These are phyloP conservation scores for Galbula dea DNA, from an alignment of 2,113 vertebrate species.

Conservation along the genomic window DNA sequence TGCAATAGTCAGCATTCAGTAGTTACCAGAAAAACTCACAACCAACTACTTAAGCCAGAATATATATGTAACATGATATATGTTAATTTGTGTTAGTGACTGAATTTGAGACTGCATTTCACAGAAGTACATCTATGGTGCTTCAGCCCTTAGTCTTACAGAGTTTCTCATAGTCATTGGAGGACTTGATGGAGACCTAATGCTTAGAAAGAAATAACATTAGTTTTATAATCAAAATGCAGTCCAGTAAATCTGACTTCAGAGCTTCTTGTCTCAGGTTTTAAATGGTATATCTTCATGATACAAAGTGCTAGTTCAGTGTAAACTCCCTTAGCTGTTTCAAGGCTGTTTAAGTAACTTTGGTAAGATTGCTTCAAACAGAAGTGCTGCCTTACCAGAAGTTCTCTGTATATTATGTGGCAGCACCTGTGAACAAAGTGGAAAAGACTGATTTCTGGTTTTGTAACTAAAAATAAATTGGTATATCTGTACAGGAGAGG, in stretches of 20 bases:
- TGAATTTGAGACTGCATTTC: accelerated
- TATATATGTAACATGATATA: accelerated
- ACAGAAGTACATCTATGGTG: accelerated
- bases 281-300: not conserved
- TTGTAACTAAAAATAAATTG: not conserved
- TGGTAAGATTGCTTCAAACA: not conserved
- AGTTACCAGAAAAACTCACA: not conserved
- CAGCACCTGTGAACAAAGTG: not conserved
- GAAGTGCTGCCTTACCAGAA: not conserved
- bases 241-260: not conserved
- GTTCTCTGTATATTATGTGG: not conserved
- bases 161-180: accelerated
- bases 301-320: not conserved
- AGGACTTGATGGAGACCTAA: not conserved
- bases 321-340: not conserved
- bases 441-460: not conserved
- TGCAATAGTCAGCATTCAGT: not conserved
- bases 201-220: not conserved
- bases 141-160: not conserved
- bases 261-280: not conserved
- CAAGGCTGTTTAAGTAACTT: not conserved
- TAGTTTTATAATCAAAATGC: not conserved
- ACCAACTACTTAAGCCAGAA: not conserved
- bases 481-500: not conserved
- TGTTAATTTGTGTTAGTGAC: not conserved